Conservation (phyloP, 2,113 vertebrate species). For the Tychaedon coryphoeus region DNA sequence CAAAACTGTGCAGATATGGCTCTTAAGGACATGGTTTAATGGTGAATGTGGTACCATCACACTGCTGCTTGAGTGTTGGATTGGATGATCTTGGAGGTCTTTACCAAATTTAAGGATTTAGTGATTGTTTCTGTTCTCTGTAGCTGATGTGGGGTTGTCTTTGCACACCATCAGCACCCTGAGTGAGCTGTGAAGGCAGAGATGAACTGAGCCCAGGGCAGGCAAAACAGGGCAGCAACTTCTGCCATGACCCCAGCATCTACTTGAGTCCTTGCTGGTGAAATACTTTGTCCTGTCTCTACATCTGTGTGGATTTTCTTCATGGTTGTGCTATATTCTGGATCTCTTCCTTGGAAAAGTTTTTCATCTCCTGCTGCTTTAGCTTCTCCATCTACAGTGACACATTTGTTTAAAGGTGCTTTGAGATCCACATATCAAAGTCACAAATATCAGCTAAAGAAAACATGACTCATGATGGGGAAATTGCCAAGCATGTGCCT, state of each 20-base stretch:
- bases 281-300: neutral
- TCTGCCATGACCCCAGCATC: neutral
- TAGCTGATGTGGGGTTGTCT: neutral
- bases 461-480: slow-evolving; percentile 10
- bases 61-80: neutral
- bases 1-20: neutral
- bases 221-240: neutral
- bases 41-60: neutral
- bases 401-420: neutral
- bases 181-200: neutral
- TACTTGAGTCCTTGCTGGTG: neutral
- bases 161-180: neutral
- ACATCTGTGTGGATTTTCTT: neutral
- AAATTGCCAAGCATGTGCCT: neutral
- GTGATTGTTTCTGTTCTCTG: neutral
- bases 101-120: neutral
- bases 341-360: neutral
- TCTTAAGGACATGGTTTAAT: neutral
- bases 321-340: neutral
- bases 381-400: neutral
- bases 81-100: too few species aligned
- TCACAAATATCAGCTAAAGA: slow-evolving; percentile 17
- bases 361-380: neutral
- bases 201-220: neutral
- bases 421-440: slow-evolving; percentile 21